Base-by-base conservation (phyloP, 2,797 vertebrate species). In the Neosilurus hyrtlii region DNA sequence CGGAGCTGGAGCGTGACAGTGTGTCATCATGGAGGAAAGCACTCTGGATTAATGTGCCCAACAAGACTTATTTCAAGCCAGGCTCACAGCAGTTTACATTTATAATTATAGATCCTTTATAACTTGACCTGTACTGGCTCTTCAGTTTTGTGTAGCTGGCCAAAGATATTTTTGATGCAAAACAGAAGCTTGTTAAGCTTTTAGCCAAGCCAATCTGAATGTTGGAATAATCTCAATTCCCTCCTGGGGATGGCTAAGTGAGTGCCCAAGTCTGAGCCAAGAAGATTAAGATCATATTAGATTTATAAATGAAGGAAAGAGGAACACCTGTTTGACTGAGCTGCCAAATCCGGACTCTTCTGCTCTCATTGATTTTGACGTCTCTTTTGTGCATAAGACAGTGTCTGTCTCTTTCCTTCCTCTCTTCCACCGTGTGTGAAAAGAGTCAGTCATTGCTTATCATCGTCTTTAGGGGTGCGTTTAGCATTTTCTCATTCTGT, bases 241-340 rank as follows among this genome's bases (percentile, higher is more conserved):
- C 57, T 82, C 80, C 73, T 84, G 89, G 82, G 87, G 85, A 86
- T 85, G 85, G 82, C 83, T 87, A 84, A 90, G 51, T 89, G 88
- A 87, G 86, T 89, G 85, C 82, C 89, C 89, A 88, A 63, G 82
- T 82, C 76, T 79, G 83, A 88, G 88, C 87, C 90, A 90, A 93
- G 90, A 80, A 87, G 94, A 93, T 94, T 94, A 93, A 87, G 80
- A 87, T 88, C 74, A 35, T 89, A 86, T 89, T 89, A 91, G 91
- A 91, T 94, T 94, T 92, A 83, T 84, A 87, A 76, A 82, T 82
- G 68, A 79, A 85, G 86, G 71, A 88, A 90, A 83, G 77, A 84
- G 80, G 72, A 87, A 83, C 88, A 89, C 87, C 86, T 91, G 90
- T 85, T 79, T 82, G 68, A 65, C 72, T 83, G 83, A 85, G 83